These are phyloP conservation scores for Phlogophora meticulosa DNA, from an alignment of 2,888 invertebrate genomes.

Conservation along the genomic window DNA sequence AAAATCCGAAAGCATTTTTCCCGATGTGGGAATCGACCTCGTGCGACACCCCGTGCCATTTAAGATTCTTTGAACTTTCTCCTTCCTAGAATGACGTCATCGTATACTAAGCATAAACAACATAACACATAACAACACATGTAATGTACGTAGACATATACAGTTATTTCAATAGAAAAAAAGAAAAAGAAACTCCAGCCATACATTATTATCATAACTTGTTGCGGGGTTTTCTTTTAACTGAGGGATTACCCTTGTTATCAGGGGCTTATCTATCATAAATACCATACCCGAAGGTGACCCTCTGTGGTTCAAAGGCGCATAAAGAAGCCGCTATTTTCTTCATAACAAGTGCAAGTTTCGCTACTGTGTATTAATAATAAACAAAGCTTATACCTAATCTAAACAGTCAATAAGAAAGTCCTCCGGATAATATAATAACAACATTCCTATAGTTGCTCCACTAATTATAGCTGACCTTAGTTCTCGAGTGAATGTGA, in stretches of 20 bases:
- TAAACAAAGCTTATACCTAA: conserved; percentile 37
- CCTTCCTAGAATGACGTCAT: conserved; percentile 26
- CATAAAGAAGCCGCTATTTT: background rate
- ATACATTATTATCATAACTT: too few relatives aligned
- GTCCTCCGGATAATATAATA: conserved; percentile 52
- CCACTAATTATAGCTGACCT: conserved; percentile 24
- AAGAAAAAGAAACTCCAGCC: background rate
- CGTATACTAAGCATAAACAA: conserved; percentile 28
- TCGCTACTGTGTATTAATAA: conserved; percentile 9
- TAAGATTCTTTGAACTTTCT: conserved; percentile 40
- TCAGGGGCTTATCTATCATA: background rate
- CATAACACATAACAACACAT: conserved; percentile 10
- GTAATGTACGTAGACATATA: background rate
- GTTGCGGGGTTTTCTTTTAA: background rate
- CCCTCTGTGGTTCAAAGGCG: background rate
- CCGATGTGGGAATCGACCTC: conserved; percentile 6
- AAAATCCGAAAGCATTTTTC: conserved; percentile 25
- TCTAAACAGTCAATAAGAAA: conserved; percentile 48
- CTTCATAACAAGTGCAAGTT: background rate
- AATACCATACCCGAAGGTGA: background rate
- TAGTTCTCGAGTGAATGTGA: conserved; percentile 9
- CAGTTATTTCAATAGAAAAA: background rate
- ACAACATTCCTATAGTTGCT: conserved; percentile 32
- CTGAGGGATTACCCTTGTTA: background rate
- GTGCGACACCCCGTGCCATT: background rate